Conservation (phyloP, 2,888 invertebrate species). For the Leptopilina myrica region DNA sequence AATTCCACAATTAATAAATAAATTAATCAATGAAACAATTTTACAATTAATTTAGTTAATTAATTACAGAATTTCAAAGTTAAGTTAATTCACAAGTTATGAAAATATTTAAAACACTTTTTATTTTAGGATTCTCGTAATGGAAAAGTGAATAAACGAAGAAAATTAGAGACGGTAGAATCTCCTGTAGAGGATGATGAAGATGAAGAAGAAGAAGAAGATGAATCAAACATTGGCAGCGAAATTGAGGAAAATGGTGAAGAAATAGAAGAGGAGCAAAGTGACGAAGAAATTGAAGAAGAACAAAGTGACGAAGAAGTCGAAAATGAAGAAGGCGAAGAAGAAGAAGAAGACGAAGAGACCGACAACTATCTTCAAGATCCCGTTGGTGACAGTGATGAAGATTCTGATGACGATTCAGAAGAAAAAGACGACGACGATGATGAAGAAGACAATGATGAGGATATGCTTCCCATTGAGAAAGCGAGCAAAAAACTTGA, state of each 20-base stretch:
- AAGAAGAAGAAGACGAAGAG: slow-evolving; percentile 72
- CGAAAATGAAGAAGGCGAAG: slow-evolving; percentile 72
- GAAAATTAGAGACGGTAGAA: slow-evolving; percentile 45
- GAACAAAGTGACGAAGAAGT: slow-evolving; percentile 49
- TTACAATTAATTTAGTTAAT: too few species aligned
- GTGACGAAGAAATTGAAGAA: slow-evolving; percentile 72
- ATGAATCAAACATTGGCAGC: slow-evolving; percentile 52
- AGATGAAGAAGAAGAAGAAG: slow-evolving; percentile 63
- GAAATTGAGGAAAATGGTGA: slow-evolving; percentile 64
- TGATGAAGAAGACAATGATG: slow-evolving; percentile 77
- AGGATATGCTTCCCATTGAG: slow-evolving; percentile 91
- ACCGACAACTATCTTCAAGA: slow-evolving; percentile 69
- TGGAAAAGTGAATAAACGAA: slow-evolving; percentile 3
- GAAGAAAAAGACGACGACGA: slow-evolving; percentile 77
- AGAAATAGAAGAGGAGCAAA: slow-evolving; percentile 64
- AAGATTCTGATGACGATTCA: slow-evolving; percentile 59
- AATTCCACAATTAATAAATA: too few species aligned
- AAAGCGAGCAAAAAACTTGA: slow-evolving; percentile 88
- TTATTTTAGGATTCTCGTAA: too few species aligned
- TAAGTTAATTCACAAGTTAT: too few species aligned
- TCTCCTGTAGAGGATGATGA: slow-evolving; percentile 17
- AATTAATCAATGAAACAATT: too few species aligned
- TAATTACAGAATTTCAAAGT: too few species aligned
- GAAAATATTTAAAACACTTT: too few species aligned
- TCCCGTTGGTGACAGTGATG: slow-evolving; percentile 67